Evolutionary conservation across 64 coral and sea anemone genomes (phyloP).

Genomic region (Orbicella faveolata): DNA sequence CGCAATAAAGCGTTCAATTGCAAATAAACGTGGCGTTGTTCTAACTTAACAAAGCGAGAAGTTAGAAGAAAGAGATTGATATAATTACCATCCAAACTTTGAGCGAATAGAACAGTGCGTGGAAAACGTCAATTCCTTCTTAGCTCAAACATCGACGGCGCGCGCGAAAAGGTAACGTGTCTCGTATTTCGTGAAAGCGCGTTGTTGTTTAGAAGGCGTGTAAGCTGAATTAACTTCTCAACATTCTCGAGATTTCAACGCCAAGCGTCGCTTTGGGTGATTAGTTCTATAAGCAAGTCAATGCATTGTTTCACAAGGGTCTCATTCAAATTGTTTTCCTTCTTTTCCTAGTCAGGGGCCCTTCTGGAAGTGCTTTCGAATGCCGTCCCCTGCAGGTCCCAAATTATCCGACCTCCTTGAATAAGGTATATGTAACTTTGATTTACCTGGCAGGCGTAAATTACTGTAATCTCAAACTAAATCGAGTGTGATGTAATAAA

Average conservation of each 20-base stretch:
- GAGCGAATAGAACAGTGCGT: not conserved
- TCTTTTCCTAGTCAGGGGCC: not conserved
- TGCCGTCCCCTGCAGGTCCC: not conserved
- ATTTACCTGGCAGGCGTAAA: not conserved
- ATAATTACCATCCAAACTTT: not conserved
- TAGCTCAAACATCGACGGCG: not conserved
- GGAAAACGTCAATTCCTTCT: not conserved
- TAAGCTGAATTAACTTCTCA: not conserved
- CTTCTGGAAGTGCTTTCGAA: not conserved
- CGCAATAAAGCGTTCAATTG: not conserved
- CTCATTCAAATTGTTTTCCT: not conserved
- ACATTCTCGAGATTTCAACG: not conserved
- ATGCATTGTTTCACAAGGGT: slow-evolving; percentile 4
- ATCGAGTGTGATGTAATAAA: no score
- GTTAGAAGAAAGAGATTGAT: not conserved
- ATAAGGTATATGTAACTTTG: not conserved
- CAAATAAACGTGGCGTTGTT: not conserved
- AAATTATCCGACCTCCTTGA: not conserved
- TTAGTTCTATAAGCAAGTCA: not conserved
- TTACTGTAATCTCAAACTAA: no score
- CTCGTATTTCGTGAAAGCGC: not conserved
- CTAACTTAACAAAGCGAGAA: not conserved
- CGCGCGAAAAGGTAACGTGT: not conserved
- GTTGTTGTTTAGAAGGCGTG: not conserved
- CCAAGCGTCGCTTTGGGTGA: not conserved